A percentile compares a stretch with the other conserved stretches of the same genome.
phyloP scores from a whole-genome alignment of 2,888 invertebrate genomes.

The Plagodis pulveraria region DNA sequence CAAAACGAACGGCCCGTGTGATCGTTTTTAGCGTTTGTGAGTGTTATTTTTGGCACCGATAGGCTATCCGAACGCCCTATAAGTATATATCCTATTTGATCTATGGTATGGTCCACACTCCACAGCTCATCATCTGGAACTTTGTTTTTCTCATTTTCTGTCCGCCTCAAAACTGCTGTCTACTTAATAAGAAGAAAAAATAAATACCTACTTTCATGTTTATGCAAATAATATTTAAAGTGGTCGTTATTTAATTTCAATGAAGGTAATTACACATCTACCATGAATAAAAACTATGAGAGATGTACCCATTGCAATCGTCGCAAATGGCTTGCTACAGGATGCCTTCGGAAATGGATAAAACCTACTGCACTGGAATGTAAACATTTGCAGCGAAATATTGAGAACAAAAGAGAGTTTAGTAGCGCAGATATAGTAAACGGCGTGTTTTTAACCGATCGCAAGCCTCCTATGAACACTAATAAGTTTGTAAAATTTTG shows the following conservation, averaged over 20 bases:
- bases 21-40: too few relatives aligned
- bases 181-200: too few relatives aligned
- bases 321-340: conserved; percentile 77
- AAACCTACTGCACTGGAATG: conserved; percentile 74
- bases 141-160: too few relatives aligned
- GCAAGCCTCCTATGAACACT: conserved; percentile 65
- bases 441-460: conserved; percentile 71
- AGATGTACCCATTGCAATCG: conserved; percentile 77
- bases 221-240: too few relatives aligned
- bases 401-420: conserved; percentile 75
- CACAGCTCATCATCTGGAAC: too few relatives aligned
- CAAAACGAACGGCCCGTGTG: too few relatives aligned
- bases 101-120: too few relatives aligned
- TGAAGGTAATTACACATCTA: conserved; percentile 7
- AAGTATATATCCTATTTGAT: too few relatives aligned
- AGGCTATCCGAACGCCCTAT: too few relatives aligned
- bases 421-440: conserved; percentile 73
- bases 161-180: too few relatives aligned
- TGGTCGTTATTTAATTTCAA: background rate
- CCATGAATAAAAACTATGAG: conserved; percentile 80
- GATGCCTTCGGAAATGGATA: conserved; percentile 79
- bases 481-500: conserved; percentile 80
- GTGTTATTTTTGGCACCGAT: too few relatives aligned
- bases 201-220: too few relatives aligned
- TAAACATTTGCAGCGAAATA: conserved; percentile 78